A percentile compares a stretch with the other conserved stretches of the same genome.
These are phyloP conservation scores for Cololabis saira DNA, from an alignment of 2,113 vertebrate genomes.

Conservation along the genomic window DNA sequence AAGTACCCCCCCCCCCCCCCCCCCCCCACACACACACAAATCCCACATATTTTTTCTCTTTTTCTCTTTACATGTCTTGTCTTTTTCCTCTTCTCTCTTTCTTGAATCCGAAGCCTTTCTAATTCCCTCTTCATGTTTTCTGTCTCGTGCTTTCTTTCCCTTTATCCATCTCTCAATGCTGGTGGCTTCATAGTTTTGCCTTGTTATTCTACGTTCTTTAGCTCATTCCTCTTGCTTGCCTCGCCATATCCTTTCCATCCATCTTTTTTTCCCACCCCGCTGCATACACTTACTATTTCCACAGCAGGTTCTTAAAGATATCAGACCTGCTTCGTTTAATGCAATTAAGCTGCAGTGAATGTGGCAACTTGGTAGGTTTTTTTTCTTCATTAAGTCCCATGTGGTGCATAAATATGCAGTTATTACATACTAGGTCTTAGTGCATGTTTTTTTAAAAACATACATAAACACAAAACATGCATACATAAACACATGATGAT, in stretches of 20 bases:
- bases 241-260: conserved; percentile 54
- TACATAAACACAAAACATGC: not conserved
- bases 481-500: not conserved
- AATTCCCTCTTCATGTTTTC: conserved; percentile 17
- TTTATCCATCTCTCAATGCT: conserved; percentile 55
- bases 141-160: conserved; percentile 42
- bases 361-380: conserved; percentile 33
- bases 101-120: conserved; percentile 15
- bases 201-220: conserved; percentile 62
- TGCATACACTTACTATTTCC: conserved; percentile 31
- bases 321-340: conserved; percentile 54
- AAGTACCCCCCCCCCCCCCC: not conserved
- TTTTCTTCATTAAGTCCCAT: conserved; percentile 20
- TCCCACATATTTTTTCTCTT: conserved; percentile 32
- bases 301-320: conserved; percentile 43
- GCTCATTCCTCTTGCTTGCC: conserved; percentile 60
- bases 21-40: conserved; percentile 27
- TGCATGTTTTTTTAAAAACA: not conserved
- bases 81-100: conserved; percentile 30
- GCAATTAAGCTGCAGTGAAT: conserved; percentile 54
- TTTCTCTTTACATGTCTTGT: not conserved
- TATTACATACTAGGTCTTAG: not conserved
- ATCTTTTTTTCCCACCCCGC: conserved; percentile 32
- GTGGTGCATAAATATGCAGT: not conserved
- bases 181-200: conserved; percentile 57